Conservation (phyloP, 2,797 vertebrate genomes). For the Microcaecilia unicolor region DNA sequence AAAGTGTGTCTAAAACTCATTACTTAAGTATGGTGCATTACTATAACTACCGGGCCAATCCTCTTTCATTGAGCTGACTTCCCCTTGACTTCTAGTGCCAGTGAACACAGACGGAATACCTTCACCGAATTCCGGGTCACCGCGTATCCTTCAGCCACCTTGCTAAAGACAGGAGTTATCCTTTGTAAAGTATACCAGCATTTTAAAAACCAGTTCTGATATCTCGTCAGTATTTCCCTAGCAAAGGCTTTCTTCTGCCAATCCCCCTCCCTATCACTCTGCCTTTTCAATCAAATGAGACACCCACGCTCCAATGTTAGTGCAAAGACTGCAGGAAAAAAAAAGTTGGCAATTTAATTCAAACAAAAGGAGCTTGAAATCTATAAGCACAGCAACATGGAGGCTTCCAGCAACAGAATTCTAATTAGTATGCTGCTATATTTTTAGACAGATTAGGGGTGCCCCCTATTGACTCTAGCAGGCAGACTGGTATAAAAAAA, state of each 20-base stretch:
- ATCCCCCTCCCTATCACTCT: constrained; percentile 19
- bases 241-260: constrained; percentile 33
- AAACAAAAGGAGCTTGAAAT: constrained; percentile 77
- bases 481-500: constrained; percentile 70
- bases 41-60: too few relatives aligned
- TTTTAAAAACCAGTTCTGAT: constrained; percentile 59
- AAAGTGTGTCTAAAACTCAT: too few relatives aligned
- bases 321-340: constrained; percentile 37
- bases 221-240: constrained; percentile 49
- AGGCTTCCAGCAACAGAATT: constrained; percentile 71
- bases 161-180: constrained; percentile 67
- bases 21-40: too few relatives aligned
- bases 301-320: constrained; percentile 50
- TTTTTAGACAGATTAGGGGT: constrained; percentile 97
- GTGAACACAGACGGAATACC: constrained; percentile 29
- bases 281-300: constrained; percentile 56
- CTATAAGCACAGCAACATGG: constrained; percentile 63
- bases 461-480: constrained; percentile 97
- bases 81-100: constrained; percentile 65
- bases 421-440: constrained; percentile 90
- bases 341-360: constrained; percentile 72
- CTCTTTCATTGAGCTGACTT: too few relatives aligned
- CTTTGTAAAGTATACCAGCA: constrained; percentile 67
- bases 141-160: constrained; percentile 28
- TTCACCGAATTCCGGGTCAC: constrained; percentile 29